phyloP scores from a whole-genome alignment of 2,888 invertebrate genomes.

The Plagiodera versicolora region DNA sequence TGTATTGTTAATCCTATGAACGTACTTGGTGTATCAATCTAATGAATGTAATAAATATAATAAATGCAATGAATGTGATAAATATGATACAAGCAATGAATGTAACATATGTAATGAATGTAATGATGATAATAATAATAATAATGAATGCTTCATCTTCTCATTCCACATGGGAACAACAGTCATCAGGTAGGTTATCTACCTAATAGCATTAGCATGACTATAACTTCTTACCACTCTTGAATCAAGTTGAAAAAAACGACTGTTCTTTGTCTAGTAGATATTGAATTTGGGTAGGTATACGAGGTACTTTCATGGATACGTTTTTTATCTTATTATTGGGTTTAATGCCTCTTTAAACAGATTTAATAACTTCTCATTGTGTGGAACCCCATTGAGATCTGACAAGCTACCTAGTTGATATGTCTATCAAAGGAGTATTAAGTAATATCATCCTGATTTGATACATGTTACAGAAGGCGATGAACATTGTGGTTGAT shows the following conservation, averaged over 20 bases:
- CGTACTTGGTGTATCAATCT: no score
- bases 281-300: conserved; percentile 32
- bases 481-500: neutral
- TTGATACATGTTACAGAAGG: neutral
- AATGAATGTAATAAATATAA: no score
- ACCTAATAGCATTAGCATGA: conserved; percentile 44
- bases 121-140: no score
- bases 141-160: no score
- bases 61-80: no score
- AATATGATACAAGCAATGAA: no score
- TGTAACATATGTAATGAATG: no score
- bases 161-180: no score
- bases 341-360: conserved; percentile 19
- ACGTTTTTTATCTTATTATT: conserved; percentile 16
- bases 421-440: conserved; percentile 22
- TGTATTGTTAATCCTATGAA: no score
- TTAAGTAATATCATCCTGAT: conserved; percentile 18
- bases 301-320: conserved; percentile 21
- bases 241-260: conserved; percentile 27
- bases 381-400: conserved; percentile 23
- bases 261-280: conserved; percentile 32
- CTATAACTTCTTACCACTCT: conserved; percentile 38
- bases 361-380: conserved; percentile 23
- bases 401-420: conserved; percentile 22
- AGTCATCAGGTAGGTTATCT: neutral